Evolutionary conservation across 2,797 vertebrate genomes (phyloP).

Genomic region (Coreius guichenoti): DNA sequence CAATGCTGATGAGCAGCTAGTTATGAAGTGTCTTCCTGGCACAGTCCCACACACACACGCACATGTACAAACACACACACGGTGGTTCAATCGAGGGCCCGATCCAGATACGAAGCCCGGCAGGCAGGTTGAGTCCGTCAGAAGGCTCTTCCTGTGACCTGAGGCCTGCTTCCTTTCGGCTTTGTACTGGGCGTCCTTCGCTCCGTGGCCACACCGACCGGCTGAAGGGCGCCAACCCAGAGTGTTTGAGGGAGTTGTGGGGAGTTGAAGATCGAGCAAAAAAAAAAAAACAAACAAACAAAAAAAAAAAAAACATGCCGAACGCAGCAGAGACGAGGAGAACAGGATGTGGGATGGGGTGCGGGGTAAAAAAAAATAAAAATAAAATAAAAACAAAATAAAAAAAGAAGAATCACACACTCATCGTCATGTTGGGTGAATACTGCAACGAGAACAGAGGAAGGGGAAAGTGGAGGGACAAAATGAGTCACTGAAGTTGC

Average conservation of each 20-base stretch:
- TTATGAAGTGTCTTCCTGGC: conserved; percentile 58
- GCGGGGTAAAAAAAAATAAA: conserved; percentile 66
- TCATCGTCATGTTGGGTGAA: conserved; percentile 87
- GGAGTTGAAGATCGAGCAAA: background rate
- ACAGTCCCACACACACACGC: conserved; percentile 49
- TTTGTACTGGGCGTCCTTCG: conserved; percentile 73
- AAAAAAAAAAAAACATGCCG: conserved; percentile 22
- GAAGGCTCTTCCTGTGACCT: conserved; percentile 68
- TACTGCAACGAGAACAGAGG: conserved; percentile 81
- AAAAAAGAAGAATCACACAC: conserved; percentile 88
- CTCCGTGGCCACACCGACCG: conserved; percentile 73
- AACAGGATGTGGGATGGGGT: conserved; percentile 58
- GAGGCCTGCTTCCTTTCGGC: conserved; percentile 71
- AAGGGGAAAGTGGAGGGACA: conserved; percentile 60
- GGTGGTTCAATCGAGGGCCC: conserved; percentile 55
- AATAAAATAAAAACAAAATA: conserved; percentile 71
- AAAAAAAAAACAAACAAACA: background rate
- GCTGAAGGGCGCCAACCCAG: conserved; percentile 72
- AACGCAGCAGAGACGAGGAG: conserved; percentile 37
- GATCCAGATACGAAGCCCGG: conserved; percentile 64
- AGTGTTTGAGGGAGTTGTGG: conserved; percentile 27
- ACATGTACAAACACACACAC: conserved; percentile 55
- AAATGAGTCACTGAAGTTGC: conserved; percentile 16
- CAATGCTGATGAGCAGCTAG: conserved; percentile 62
- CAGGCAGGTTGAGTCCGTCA: conserved; percentile 58